Evolutionary conservation across 2,113 vertebrate species (phyloP), one percentile per base, ranked within the genome.

Genomic region (Rattus norvegicus): DNA sequence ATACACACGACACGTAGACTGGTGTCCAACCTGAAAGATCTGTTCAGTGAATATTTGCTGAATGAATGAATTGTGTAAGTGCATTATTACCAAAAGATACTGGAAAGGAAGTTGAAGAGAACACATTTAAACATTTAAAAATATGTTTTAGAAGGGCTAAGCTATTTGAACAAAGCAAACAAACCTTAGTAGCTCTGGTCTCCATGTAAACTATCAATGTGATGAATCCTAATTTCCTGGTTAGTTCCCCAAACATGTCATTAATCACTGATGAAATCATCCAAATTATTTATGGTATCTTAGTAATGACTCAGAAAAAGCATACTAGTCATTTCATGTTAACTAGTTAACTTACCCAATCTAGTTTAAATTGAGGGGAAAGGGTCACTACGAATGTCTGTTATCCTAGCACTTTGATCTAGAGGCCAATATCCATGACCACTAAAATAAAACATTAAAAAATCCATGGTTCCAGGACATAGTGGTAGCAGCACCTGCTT

Each of bases 391-490:
- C 2, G 39, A 96, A 89, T 85, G 94, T 96, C 90, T 89, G 91
- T 88, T 88, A 92, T 11, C 81, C 77, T 95, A 52, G 80, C 92
- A 47, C 85, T 96, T 65, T 85, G 73, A 43, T 77, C 88, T 61
- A 49, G 8, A 9, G 0, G 10, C 67, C 0, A 3, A 36, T 88
- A 17, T 0, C 81, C 43, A 49, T 92, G 47, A 63, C 36, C 43
- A n/a, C 84, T 97, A 88, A 93, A 94, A 90, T 36, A 59, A 91
- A 94, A 79, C 56, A 67, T 73, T 88, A 88, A 92, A 91, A 28
- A 92, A 49, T 33, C 28, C 30, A 33, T 69, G 33, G 30, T 69
- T 69, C 65, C 67, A 33, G 30, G 67, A 28, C 67, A 69, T 69
- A 28, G 13, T 69, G 11, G 28, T 67, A 28, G 30, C 5, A 69